A percentile compares a stretch with the other conserved stretches of the same genome.
phyloP scores from a whole-genome alignment of 2,888 invertebrate genomes.

The Tenthredo distinguenda region DNA sequence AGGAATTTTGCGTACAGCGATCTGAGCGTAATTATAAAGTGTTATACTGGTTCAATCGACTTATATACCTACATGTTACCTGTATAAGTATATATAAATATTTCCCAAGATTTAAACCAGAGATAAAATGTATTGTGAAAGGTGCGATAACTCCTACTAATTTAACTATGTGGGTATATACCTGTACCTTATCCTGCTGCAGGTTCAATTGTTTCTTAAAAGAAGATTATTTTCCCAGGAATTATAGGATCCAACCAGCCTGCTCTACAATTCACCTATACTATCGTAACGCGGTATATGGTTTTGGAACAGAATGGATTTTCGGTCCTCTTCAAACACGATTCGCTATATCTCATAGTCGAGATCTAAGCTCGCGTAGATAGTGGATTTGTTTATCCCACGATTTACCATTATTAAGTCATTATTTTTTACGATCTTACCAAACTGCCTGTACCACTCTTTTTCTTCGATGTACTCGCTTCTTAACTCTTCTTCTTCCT shows the following conservation, averaged over 20 bases:
- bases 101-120: slow-evolving; percentile 35
- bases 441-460: background rate
- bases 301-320: background rate
- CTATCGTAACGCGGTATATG: background rate
- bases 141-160: slow-evolving; percentile 46
- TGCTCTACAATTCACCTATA: background rate
- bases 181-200: background rate
- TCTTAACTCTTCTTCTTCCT: background rate
- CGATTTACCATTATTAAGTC: slow-evolving; percentile 29
- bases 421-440: slow-evolving; percentile 20
- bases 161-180: slow-evolving; percentile 16
- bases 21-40: slow-evolving; percentile 19
- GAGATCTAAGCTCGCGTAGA: background rate
- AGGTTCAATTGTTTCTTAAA: background rate
- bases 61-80: background rate
- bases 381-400: slow-evolving; percentile 24
- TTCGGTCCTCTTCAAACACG: background rate
- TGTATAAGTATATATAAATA: background rate
- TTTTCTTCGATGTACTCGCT: background rate
- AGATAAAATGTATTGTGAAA: slow-evolving; percentile 28
- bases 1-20: slow-evolving; percentile 17
- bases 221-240: background rate
- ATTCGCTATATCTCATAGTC: background rate
- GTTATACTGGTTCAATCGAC: slow-evolving; percentile 22
- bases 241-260: background rate